Conservation (phyloP, 2,113 vertebrate species). For the Spea multiplicata region DNA sequence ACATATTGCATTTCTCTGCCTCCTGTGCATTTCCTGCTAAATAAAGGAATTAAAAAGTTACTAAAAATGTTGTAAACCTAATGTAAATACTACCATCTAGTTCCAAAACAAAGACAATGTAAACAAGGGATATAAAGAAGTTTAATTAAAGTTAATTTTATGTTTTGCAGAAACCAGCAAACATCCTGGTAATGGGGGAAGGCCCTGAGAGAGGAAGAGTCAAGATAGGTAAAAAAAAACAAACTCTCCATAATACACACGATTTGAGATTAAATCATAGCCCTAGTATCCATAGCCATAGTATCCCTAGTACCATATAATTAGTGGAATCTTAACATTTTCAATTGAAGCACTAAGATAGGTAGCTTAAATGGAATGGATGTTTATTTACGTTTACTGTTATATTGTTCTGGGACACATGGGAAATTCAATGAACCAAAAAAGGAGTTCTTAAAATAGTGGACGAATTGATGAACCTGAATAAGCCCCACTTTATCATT, state of each 20-base stretch:
- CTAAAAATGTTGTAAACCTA: conserved; percentile 31
- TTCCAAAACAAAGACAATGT: conserved; percentile 18
- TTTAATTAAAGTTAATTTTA: conserved; percentile 59
- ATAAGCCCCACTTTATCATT: too few species aligned
- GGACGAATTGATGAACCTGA: too few species aligned
- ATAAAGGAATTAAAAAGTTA: conserved; percentile 5
- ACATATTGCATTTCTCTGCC: not conserved
- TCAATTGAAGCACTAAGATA: too few species aligned
- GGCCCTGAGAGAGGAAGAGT: conserved; percentile 87
- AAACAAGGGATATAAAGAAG: conserved; percentile 20
- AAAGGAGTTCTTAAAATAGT: too few species aligned
- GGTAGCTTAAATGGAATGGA: too few species aligned
- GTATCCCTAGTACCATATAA: not conserved
- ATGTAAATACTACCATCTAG: not conserved
- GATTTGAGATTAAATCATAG: not conserved
- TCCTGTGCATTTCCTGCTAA: not conserved
- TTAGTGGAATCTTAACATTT: too few species aligned
- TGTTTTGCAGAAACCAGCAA: conserved; percentile 87
- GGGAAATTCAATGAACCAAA: too few species aligned
- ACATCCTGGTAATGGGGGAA: conserved; percentile 93
- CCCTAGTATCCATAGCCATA: too few species aligned
- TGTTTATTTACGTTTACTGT: too few species aligned
- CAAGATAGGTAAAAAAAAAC: conserved; percentile 78
- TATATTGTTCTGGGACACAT: too few species aligned
- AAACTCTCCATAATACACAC: not conserved